phyloP scores from a whole-genome alignment of 2,113 vertebrate genomes.

The Xenopus borealis region DNA sequence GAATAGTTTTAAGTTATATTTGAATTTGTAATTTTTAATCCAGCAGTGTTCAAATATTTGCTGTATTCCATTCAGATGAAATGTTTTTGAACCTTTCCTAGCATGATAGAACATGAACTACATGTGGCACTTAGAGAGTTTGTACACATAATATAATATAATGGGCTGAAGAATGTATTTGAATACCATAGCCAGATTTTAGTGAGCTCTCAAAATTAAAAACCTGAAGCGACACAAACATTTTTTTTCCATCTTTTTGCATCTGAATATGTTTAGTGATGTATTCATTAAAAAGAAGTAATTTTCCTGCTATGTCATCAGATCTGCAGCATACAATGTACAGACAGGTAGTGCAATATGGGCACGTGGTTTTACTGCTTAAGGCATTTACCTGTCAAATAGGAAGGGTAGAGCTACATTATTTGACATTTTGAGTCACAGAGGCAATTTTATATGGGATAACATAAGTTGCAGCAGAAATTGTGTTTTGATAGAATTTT shows the following conservation, averaged over 20 bases:
- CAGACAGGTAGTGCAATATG: conserved; percentile 42
- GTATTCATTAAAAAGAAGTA: conserved; percentile 49
- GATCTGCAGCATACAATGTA: conserved; percentile 50
- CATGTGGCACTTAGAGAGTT: neutral
- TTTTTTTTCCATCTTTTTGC: conserved; percentile 50
- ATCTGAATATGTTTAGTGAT: conserved; percentile 33
- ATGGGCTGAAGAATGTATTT: neutral
- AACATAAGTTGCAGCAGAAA: conserved; percentile 7
- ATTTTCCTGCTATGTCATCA: conserved; percentile 48
- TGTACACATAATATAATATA: neutral
- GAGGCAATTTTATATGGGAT: conserved; percentile 16
- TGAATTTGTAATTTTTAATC: conserved; percentile 71
- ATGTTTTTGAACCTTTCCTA: conserved; percentile 10
- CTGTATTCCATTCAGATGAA: conserved; percentile 19
- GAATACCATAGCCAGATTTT: neutral
- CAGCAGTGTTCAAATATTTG: conserved; percentile 39
- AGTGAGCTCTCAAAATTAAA: neutral
- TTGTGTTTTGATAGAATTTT: conserved; percentile 20
- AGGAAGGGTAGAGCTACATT: conserved; percentile 35
- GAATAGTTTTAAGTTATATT: conserved; percentile 60
- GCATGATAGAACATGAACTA: conserved; percentile 6
- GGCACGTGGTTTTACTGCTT: conserved; percentile 49
- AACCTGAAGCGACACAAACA: neutral
- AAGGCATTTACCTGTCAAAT: conserved; percentile 45
- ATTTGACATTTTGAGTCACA: conserved; percentile 46